These are phyloP conservation scores for Gyrodactylus bullatarudis DNA, from an alignment of 1,140 invertebrate species.

Conservation along the genomic window DNA sequence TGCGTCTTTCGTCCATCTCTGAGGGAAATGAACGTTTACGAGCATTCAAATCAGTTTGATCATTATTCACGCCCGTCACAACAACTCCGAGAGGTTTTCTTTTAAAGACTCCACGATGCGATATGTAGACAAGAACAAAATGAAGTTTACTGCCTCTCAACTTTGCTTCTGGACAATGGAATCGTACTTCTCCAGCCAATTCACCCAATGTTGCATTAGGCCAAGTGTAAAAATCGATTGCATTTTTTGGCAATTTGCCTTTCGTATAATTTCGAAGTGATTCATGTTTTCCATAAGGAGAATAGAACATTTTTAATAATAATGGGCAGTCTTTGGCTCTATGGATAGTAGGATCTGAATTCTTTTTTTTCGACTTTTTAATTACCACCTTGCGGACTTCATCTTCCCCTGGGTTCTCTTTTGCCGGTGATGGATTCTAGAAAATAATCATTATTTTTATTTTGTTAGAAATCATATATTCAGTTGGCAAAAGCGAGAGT, in stretches of 20 bases:
- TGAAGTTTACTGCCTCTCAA: background rate
- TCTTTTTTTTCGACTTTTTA: too few species aligned
- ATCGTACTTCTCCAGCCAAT: background rate
- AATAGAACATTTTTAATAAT: background rate
- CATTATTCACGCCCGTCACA: background rate
- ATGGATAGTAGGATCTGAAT: background rate
- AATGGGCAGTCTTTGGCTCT: background rate
- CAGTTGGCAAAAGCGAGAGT: too few species aligned
- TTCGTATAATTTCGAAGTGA: background rate
- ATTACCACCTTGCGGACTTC: too few species aligned
- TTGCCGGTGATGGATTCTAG: background rate
- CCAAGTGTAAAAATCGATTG: background rate
- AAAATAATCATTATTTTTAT: background rate
- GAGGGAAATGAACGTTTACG: background rate
- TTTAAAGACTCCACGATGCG: background rate
- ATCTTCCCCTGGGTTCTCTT: too few species aligned
- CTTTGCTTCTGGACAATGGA: background rate
- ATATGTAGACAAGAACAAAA: background rate
- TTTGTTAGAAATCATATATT: too few species aligned
- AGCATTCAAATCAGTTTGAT: background rate
- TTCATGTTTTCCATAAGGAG: background rate
- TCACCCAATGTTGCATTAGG: background rate
- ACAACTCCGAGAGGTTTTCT: background rate
- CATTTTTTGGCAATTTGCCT: background rate
- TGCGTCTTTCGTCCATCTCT: background rate